phyloP scores from a whole-genome alignment of 2,888 invertebrate species.

The Tortrix viridana region DNA sequence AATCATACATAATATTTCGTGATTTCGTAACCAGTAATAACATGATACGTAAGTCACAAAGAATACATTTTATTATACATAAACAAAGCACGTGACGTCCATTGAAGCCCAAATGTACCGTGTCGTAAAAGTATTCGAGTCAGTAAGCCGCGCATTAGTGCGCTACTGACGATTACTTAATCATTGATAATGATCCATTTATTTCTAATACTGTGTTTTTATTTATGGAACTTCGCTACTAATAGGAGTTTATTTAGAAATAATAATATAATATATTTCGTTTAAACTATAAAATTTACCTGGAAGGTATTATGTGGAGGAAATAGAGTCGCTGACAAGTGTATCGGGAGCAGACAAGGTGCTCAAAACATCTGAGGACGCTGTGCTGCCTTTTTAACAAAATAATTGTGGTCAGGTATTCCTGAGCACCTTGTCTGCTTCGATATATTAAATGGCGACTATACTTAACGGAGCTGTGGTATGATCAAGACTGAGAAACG shows the following conservation, averaged over 20 bases:
- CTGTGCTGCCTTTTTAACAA: too few species aligned
- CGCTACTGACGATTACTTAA: constrained; percentile 57
- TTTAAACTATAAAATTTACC: background rate
- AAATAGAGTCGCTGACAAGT: too few species aligned
- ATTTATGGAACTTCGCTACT: background rate
- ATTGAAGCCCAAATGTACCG: constrained; percentile 72
- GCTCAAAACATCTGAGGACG: too few species aligned
- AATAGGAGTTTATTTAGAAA: background rate
- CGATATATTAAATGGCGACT: too few species aligned
- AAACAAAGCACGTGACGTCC: constrained; percentile 64
- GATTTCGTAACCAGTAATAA: background rate
- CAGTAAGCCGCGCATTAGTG: constrained; percentile 70
- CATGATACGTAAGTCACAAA: constrained; percentile 41
- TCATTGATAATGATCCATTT: constrained; percentile 14
- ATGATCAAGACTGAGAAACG: too few species aligned
- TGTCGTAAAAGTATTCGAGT: constrained; percentile 76
- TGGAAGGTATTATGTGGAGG: too few species aligned
- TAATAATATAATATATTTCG: background rate
- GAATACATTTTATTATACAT: constrained; percentile 60
- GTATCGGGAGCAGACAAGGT: too few species aligned
- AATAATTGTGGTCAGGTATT: too few species aligned
- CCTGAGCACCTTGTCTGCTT: too few species aligned
- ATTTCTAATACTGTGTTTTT: constrained; percentile 4
- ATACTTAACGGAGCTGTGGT: too few species aligned
- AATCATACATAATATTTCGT: background rate